Conservation (phyloP, 2,797 vertebrate genomes). For the Sebastiscus albofasciatus region DNA sequence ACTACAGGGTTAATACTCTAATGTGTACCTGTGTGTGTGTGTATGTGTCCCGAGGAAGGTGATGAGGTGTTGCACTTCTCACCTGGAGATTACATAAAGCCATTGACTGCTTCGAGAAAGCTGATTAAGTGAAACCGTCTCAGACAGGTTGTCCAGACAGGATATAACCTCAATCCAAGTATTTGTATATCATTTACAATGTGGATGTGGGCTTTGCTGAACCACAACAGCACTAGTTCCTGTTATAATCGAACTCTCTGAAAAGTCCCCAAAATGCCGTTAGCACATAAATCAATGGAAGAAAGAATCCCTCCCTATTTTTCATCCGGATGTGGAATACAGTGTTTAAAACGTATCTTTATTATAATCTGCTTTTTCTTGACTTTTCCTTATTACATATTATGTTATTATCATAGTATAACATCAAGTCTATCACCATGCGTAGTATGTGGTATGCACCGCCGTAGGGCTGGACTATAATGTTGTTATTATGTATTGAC, state of each 20-base stretch:
- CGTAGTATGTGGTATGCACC: neutral
- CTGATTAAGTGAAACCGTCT: conserved; percentile 63
- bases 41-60: conserved; percentile 2
- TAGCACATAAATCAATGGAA: neutral
- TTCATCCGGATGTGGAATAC: too few species aligned
- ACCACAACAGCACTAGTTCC: neutral
- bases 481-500: neutral
- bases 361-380: neutral
- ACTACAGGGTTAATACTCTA: neutral
- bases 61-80: conserved; percentile 41
- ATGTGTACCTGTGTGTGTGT: neutral
- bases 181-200: neutral
- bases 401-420: neutral
- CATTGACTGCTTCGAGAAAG: conserved; percentile 53
- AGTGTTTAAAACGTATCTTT: neutral
- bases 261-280: neutral
- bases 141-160: conserved; percentile 17
- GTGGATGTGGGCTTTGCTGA: neutral
- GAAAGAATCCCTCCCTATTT: neutral
- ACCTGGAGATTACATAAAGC: conserved; percentile 69
- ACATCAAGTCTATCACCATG: neutral
- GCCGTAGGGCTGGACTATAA: neutral
- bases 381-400: neutral
- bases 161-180: neutral
- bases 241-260: neutral